phyloP scores from a whole-genome alignment of 2,113 vertebrate genomes.

The Macrotis lagotis region DNA sequence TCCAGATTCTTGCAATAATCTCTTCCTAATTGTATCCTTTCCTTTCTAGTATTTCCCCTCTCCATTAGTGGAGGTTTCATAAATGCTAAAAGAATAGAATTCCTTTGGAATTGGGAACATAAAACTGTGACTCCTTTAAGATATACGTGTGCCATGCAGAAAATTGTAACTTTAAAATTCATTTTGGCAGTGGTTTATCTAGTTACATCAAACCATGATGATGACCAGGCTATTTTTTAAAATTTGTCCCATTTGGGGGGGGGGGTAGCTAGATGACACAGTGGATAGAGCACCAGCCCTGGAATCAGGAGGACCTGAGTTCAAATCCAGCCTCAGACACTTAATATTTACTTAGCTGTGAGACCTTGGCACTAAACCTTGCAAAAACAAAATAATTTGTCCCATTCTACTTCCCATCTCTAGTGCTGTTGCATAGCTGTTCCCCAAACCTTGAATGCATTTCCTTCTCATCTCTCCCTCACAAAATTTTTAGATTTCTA shows the following conservation, averaged over 20 bases:
- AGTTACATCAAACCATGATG: background rate
- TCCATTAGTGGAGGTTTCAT: background rate
- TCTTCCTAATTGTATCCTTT: background rate
- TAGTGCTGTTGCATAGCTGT: background rate
- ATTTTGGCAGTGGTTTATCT: background rate
- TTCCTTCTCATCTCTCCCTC: background rate
- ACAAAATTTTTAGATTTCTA: background rate
- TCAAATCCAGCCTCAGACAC: no score
- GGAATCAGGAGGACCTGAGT: no score
- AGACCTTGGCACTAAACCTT: no score
- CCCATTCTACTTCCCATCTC: background rate
- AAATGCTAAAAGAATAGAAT: background rate
- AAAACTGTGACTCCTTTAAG: background rate
- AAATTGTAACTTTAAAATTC: background rate
- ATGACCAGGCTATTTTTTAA: background rate
- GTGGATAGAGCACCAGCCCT: no score
- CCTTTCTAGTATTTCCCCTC: background rate
- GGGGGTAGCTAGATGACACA: no score
- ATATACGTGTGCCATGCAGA: background rate
- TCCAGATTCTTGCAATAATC: background rate
- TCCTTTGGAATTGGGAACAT: background rate
- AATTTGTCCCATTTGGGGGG: background rate
- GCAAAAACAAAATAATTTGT: no score
- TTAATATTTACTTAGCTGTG: no score
- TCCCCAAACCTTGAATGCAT: background rate